These are phyloP conservation scores for Trypoxylus dichotomus DNA, from an alignment of 1,140 invertebrate species.

Conservation along the genomic window DNA sequence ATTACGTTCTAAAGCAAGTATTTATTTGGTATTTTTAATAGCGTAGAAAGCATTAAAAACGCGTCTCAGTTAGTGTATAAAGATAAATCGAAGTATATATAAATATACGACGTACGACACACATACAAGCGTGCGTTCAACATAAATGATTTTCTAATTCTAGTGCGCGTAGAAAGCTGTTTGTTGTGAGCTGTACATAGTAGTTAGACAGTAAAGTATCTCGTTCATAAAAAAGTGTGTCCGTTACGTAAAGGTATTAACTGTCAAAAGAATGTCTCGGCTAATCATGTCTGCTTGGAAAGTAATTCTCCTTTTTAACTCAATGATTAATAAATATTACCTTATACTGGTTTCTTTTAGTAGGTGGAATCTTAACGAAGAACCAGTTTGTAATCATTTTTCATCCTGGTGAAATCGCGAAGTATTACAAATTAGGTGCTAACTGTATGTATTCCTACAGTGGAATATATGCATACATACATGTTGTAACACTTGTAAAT, in stretches of 20 bases:
- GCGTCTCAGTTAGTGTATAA: background rate
- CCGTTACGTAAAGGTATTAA: background rate
- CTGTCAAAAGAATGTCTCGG: constrained; percentile 13
- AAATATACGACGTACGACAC: background rate
- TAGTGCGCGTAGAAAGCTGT: constrained; percentile 9
- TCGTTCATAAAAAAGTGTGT: background rate
- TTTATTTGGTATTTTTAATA: constrained; percentile 19
- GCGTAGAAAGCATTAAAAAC: constrained; percentile 20
- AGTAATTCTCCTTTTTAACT: background rate
- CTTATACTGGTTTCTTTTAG: too few relatives aligned
- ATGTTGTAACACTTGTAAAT: too few relatives aligned
- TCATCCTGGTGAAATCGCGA: too few relatives aligned
- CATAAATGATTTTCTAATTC: constrained; percentile 21
- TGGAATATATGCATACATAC: too few relatives aligned
- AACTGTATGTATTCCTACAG: too few relatives aligned
- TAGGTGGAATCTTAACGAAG: too few relatives aligned
- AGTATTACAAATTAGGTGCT: too few relatives aligned
- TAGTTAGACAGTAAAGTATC: background rate
- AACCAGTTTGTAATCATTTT: too few relatives aligned
- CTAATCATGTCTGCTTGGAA: constrained; percentile 10
- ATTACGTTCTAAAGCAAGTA: constrained; percentile 7
- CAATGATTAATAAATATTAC: too few relatives aligned
- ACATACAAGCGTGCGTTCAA: background rate
- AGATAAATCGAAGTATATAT: background rate
- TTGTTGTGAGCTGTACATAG: constrained; percentile 5